These are phyloP conservation scores for Pyrocephalus nanus DNA, from an alignment of 2,797 vertebrate species.

Conservation along the genomic window DNA sequence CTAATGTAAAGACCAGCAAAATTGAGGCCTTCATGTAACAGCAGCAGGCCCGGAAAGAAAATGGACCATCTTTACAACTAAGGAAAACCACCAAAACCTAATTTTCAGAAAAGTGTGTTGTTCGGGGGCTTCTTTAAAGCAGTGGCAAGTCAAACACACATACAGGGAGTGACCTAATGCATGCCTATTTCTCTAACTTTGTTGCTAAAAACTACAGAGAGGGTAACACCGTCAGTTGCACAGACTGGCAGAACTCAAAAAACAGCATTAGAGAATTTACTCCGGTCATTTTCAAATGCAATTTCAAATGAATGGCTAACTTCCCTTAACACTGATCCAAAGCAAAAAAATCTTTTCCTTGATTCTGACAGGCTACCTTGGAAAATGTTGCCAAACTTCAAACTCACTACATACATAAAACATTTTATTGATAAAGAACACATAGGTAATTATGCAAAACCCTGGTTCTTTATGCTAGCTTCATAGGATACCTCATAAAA, in stretches of 20 bases:
- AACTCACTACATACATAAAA: background rate
- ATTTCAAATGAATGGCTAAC: background rate
- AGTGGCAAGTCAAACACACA: background rate
- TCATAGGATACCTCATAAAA: conserved; percentile 37
- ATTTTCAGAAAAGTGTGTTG: background rate
- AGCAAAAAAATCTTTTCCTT: background rate
- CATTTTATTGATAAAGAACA: conserved; percentile 7
- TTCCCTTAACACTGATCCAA: background rate
- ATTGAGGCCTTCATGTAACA: background rate
- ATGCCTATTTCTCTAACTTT: background rate
- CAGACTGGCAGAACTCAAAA: background rate
- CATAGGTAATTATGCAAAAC: conserved; percentile 10
- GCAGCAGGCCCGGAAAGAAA: background rate
- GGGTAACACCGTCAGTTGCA: background rate
- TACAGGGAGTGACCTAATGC: background rate
- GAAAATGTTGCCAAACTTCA: conserved; percentile 12
- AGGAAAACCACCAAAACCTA: background rate
- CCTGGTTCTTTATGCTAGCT: conserved; percentile 5
- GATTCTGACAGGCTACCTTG: background rate
- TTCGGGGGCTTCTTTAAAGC: background rate
- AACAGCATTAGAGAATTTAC: background rate
- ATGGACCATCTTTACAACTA: background rate
- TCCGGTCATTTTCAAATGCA: background rate
- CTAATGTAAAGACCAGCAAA: background rate
- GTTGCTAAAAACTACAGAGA: background rate